Base-by-base conservation (phyloP, 2,888 invertebrate genomes). In the Ametastegia equiseti region DNA sequence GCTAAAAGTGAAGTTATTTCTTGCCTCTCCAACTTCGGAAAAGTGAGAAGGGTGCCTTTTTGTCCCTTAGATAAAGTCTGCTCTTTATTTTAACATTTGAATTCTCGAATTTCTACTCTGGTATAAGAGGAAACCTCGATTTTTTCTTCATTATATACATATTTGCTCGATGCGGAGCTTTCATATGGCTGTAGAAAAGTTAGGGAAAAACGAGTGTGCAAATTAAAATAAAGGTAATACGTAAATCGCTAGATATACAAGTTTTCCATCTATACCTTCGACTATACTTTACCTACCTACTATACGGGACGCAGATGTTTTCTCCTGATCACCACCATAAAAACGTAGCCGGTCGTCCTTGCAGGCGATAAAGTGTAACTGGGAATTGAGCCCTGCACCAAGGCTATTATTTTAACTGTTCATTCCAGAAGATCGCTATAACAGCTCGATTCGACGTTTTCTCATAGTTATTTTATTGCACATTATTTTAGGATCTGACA, bases 251-350 rank as follows among this genome's bases (percentile, higher is more conserved):
- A 23, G 30, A 60, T 39, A 67, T 4, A 11, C 9, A 27, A 5
- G 42, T 6, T 6, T 42, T 6, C 54, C 5, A 5, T 5, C 5
- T 19, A 19, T 54, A n/a, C 4, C 19, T n/a, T 54, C 54, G n/a
- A n/a, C n/a, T n/a, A n/a, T 54, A n/a, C 54, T 23, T 2, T 23
- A 23, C 9, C 19, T 23, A n/a, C 23, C 11, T 54, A 54, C n/a
- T 23, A 42, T n/a, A 23, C 1, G 87, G 84, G 87, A 80, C 87
- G 85, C 88, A 89, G 89, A 87, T 88, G 88, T 89, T 89, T 84
- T 84, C 81, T 83, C 81, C 81, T 85, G 86, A 89, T 87, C 86
- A 87, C 86, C 81, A 83, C 83, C 86, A 88, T 87, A 88, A 88
- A 88, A 87, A 88, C n/a, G 83, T 84, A 84, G n/a, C 80, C 81